Base-by-base conservation (phyloP, 2,888 invertebrate genomes). In the Tyria jacobaeae region DNA sequence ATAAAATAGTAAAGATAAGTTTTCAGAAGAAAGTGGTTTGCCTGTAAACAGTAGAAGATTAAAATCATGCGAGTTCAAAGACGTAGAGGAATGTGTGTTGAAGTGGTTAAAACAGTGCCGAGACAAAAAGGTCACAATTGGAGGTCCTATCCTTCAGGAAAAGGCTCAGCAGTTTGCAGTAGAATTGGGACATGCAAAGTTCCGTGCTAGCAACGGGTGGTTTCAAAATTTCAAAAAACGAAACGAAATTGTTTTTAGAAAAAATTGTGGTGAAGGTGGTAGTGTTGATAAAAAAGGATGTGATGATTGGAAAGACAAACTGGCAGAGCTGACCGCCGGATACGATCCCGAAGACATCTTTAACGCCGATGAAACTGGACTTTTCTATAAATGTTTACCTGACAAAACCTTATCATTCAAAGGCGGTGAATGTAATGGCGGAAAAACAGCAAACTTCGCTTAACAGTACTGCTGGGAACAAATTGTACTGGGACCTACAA, bases 211-310 rank as follows among this genome's bases (percentile, higher is more conserved):
- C 47, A 47, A 47, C 47, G 57, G 66, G 63, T 47, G 47, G 47
- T 12, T 47, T 21, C 17, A 21, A 21, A 47, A 21, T 41, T 54
- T 54, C 14, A 25, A 54, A 41, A 54, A 54, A 53, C 57, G 73
- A 61, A 56, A 47, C 47, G 65, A 67, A 9, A 34, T 78, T 62
- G 62, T 66, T 68, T 41, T 76, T 73, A 56, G 62, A 71, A 73
- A 76, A 69, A 60, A 70, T 17, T 71, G 70, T 51, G 73, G 70
- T 61, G 71, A 78, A 71, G 70, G 71, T 65, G 69, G 58, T 60
- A 63, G 62, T 63, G 65, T 70, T n/a, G 56, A 60, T 48, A 49
- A 66, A 60, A 0, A 53, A 59, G 50, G 31, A 27, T 50, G 50
- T 27, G 25, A 27, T 27, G 50, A 50, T 50, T 50, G 50, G 27